Conservation (phyloP, 2,113 vertebrate genomes). For the Istiophorus platypterus region DNA sequence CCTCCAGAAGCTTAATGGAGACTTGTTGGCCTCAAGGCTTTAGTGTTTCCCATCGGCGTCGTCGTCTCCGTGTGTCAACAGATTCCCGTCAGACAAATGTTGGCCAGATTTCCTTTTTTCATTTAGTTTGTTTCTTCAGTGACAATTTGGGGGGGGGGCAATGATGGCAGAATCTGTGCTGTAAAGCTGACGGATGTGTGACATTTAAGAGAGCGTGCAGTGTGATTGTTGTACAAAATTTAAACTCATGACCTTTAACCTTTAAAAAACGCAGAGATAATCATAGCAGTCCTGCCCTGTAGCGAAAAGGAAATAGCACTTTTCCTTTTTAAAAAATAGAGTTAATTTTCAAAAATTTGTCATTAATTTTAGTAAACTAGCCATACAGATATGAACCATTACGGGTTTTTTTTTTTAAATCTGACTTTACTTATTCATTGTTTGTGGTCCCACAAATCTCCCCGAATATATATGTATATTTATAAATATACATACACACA, state of each 20-base stretch:
- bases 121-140: constrained; percentile 8
- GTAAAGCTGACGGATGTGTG: neutral
- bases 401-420: too few relatives aligned
- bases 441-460: too few relatives aligned
- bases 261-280: constrained; percentile 9
- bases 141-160: constrained; percentile 11
- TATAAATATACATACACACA: too few relatives aligned
- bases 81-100: neutral
- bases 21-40: constrained; percentile 65
- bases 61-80: constrained; percentile 32
- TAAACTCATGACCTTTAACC: constrained; percentile 34
- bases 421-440: neutral
- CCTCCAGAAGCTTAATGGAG: constrained; percentile 56
- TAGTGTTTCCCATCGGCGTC: constrained; percentile 29
- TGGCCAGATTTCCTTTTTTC: constrained; percentile 43
- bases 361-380: neutral
- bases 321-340: too few relatives aligned
- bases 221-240: neutral
- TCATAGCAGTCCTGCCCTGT: neutral
- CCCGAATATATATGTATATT: too few relatives aligned
- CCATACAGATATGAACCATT: neutral
- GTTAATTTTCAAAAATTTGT: too few relatives aligned
- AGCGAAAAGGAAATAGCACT: neutral
- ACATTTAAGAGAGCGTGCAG: neutral
- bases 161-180: neutral